phyloP scores from a whole-genome alignment of 2,113 vertebrate genomes.

The Corythaixoides concolor region DNA sequence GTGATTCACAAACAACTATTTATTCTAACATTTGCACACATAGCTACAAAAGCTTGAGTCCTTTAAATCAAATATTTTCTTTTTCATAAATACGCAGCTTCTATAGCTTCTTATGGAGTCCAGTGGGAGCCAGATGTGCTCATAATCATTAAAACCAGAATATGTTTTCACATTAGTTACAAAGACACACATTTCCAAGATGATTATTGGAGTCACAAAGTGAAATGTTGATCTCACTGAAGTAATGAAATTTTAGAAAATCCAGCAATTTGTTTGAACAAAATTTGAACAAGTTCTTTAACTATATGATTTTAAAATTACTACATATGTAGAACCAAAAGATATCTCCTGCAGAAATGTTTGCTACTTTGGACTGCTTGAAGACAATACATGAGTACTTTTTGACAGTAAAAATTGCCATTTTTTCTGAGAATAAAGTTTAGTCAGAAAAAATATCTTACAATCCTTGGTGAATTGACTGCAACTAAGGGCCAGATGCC shows the following conservation, averaged over 20 bases:
- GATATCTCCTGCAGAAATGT: neutral
- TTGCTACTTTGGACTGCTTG: neutral
- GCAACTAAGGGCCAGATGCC: neutral
- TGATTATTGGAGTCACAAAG: neutral
- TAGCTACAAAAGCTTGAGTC: neutral
- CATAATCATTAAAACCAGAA: neutral
- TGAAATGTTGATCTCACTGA: neutral
- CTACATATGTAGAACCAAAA: neutral
- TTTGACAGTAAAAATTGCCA: neutral
- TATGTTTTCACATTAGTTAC: neutral
- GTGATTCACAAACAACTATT: neutral
- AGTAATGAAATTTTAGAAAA: neutral
- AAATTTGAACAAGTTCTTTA: neutral
- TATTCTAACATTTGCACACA: neutral
- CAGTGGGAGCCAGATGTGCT: neutral
- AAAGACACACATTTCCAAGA: neutral
- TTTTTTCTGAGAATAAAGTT: neutral
- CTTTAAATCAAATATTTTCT: neutral
- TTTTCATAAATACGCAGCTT: neutral
- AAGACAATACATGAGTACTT: neutral
- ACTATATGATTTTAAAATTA: neutral
- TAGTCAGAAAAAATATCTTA: neutral
- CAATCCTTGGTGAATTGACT: neutral
- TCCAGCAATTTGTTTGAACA: neutral
- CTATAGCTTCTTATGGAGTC: neutral